Percentiles rank a stretch among this genome's conserved stretches.
Conservation (phyloP, 2,113 vertebrate genomes). For the Charadrius vociferus region DNA sequence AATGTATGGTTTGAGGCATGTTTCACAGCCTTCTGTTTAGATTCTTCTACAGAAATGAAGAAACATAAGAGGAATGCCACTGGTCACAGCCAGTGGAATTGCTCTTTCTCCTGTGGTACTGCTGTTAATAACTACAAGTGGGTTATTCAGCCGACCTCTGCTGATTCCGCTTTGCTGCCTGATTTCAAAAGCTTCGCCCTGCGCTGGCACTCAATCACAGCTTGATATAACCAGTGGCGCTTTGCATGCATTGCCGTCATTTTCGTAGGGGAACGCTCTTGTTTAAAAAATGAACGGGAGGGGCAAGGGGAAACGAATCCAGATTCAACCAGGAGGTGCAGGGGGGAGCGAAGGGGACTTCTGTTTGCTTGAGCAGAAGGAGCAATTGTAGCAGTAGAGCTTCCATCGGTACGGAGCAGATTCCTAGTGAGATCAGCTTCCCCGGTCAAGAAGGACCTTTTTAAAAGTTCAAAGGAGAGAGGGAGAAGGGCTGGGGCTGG, state of each 20-base stretch:
- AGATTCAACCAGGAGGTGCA: not conserved
- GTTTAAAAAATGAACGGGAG: not conserved
- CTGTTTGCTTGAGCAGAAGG: not conserved
- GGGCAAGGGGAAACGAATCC: not conserved
- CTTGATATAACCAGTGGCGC: slow-evolving; percentile 45
- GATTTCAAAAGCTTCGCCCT: slow-evolving; percentile 68
- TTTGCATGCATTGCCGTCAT: slow-evolving; percentile 24
- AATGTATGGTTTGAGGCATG: slow-evolving; percentile 62
- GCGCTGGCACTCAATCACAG: slow-evolving; percentile 54
- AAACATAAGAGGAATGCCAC: slow-evolving; percentile 64
- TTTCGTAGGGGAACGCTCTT: not conserved
- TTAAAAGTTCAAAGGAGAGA: not conserved
- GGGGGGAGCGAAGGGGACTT: not conserved
- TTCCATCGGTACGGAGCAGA: not conserved
- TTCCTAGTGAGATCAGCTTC: not conserved
- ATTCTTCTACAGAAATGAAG: slow-evolving; percentile 58
- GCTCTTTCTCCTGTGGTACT: slow-evolving; percentile 62
- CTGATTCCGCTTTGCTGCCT: slow-evolving; percentile 74
- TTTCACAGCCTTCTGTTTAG: slow-evolving; percentile 70
- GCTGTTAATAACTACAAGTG: slow-evolving; percentile 72
- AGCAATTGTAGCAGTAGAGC: not conserved
- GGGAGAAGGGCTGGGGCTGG: not conserved
- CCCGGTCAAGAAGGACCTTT: not conserved
- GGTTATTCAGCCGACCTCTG: slow-evolving; percentile 72
- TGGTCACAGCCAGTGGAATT: slow-evolving; percentile 71